Evolutionary conservation across 2,113 vertebrate genomes (phyloP).

Genomic region (Scatophagus argus): DNA sequence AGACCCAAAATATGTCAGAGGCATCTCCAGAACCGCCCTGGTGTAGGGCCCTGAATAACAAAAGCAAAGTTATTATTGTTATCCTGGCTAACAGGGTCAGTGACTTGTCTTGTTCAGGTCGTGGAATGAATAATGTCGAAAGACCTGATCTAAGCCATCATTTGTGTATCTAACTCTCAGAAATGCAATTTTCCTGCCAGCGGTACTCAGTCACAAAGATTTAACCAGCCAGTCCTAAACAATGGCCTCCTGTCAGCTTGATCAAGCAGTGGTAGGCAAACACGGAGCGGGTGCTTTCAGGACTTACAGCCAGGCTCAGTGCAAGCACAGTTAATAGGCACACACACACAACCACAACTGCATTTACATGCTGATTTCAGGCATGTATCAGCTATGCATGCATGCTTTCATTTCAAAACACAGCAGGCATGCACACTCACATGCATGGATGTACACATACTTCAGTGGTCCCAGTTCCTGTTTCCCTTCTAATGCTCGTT

Average conservation of each 20-base stretch:
- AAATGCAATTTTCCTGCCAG: slow-evolving; percentile 59
- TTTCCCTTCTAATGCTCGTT: slow-evolving; percentile 31
- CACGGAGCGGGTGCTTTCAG: slow-evolving; percentile 53
- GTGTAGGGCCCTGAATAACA: slow-evolving; percentile 31
- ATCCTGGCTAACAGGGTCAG: slow-evolving; percentile 31
- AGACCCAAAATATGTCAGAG: slow-evolving; percentile 3
- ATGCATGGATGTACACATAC: background rate
- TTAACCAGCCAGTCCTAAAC: slow-evolving; percentile 52
- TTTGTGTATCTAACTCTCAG: slow-evolving; percentile 65
- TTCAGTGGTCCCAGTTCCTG: background rate
- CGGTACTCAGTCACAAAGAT: slow-evolving; percentile 38
- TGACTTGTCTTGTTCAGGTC: slow-evolving; percentile 40
- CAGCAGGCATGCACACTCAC: slow-evolving; percentile 10
- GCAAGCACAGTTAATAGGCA: background rate
- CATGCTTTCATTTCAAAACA: slow-evolving; percentile 30
- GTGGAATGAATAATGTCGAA: slow-evolving; percentile 48
- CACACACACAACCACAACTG: background rate
- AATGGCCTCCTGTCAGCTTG: slow-evolving; percentile 64
- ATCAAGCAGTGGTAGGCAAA: slow-evolving; percentile 65
- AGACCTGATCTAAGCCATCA: slow-evolving; percentile 47
- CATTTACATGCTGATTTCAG: background rate
- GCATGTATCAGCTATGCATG: slow-evolving; percentile 18
- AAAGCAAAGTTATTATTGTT: slow-evolving; percentile 31
- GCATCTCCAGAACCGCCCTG: slow-evolving; percentile 2
- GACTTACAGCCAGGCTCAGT: slow-evolving; percentile 31